Evolutionary conservation across 2,888 invertebrate genomes (phyloP).

Genomic region (Formica aserva): DNA sequence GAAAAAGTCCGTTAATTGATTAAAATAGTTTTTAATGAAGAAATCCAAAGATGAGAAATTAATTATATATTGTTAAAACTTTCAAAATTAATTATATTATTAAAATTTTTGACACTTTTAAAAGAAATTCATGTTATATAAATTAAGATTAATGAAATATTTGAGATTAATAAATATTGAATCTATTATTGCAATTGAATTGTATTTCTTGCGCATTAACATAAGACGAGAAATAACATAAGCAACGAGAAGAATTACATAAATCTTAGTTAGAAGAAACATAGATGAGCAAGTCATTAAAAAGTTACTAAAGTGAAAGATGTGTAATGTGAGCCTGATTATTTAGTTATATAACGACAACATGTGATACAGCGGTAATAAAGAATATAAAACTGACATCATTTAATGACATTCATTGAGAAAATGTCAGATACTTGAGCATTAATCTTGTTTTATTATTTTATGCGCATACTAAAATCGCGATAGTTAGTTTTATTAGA

Average conservation of each 20-base stretch:
- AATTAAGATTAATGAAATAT: too few relatives aligned
- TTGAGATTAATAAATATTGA: too few relatives aligned
- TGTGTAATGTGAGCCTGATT: not conserved
- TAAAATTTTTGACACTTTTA: not conserved
- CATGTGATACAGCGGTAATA: not conserved
- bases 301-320: not conserved
- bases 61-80: not conserved
- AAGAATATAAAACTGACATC: not conserved
- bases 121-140: not conserved
- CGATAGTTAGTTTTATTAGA: not conserved
- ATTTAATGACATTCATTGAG: not conserved
- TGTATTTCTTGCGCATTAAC: not conserved
- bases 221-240: not conserved
- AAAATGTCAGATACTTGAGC: not conserved
- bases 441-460: slow-evolving; percentile 5
- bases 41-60: not conserved
- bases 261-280: not conserved
- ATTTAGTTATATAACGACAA: not conserved
- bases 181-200: too few relatives aligned
- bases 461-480: not conserved
- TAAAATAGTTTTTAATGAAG: not conserved
- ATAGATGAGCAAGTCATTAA: not conserved
- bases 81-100: not conserved
- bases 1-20: not conserved
- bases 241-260: not conserved